A percentile compares a stretch with the other conserved stretches of the same genome.
phyloP scores from a whole-genome alignment of 2,113 vertebrate species.

The Benitochromis conjunctus region DNA sequence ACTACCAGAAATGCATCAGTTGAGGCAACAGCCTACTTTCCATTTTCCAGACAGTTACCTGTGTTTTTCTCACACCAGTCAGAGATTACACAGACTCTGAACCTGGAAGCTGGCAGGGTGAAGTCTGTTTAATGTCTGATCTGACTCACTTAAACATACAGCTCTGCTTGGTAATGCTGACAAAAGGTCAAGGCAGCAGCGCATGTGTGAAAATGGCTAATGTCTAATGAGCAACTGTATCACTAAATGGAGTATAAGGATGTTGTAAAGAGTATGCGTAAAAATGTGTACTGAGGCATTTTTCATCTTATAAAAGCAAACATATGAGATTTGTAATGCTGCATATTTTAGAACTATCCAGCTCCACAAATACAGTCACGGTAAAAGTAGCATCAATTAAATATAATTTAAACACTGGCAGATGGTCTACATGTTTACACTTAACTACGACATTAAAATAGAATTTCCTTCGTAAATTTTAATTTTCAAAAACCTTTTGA shows the following conservation, averaged over 20 bases:
- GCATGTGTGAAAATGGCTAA: background rate
- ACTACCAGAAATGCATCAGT: background rate
- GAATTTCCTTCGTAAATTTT: background rate
- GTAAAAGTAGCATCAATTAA: background rate
- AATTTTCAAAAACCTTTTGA: background rate
- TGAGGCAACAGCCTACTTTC: background rate
- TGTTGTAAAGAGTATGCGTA: background rate
- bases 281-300: background rate
- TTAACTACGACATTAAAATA: background rate
- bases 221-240: background rate
- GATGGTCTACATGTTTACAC: background rate
- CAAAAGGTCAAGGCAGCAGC: background rate
- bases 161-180: background rate
- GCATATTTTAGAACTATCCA: background rate
- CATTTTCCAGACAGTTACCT: background rate
- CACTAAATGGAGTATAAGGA: background rate
- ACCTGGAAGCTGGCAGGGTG: background rate
- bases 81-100: background rate
- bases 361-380: background rate
- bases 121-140: background rate
- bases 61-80: background rate
- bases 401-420: background rate
- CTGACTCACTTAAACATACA: background rate
- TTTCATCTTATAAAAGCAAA: background rate
- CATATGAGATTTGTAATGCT: background rate